These are phyloP conservation scores for Gandaritis pyraliata DNA, from an alignment of 2,888 invertebrate species.

Conservation along the genomic window DNA sequence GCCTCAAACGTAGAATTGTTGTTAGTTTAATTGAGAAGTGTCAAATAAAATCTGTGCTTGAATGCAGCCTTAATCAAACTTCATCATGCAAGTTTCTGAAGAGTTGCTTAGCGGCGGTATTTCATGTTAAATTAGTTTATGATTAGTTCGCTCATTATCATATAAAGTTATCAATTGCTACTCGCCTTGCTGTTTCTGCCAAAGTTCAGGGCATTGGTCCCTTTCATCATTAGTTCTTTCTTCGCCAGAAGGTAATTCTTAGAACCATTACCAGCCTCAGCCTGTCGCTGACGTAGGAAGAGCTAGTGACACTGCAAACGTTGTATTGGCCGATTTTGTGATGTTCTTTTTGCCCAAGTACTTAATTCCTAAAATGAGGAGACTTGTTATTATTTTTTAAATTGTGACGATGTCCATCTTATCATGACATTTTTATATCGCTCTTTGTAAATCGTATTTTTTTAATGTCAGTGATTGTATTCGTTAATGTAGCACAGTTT, in stretches of 20 bases:
- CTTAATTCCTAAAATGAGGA: slow-evolving; percentile 7
- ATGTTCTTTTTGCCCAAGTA: slow-evolving; percentile 65
- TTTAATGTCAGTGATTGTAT: background rate
- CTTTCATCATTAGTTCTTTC: slow-evolving; percentile 10
- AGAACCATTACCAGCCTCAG: background rate
- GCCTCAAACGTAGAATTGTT: too few relatives aligned
- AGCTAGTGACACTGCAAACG: slow-evolving; percentile 17
- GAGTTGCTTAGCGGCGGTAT: slow-evolving; percentile 49
- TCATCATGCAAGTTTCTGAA: too few relatives aligned
- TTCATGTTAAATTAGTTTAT: slow-evolving; percentile 33
- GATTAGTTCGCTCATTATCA: slow-evolving; percentile 46
- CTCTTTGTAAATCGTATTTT: slow-evolving; percentile 1
- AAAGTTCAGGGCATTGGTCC: slow-evolving; percentile 33
- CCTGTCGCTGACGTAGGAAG: background rate
- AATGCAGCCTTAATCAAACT: too few relatives aligned
- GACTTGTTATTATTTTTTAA: background rate
- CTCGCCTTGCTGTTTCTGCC: slow-evolving; percentile 53
- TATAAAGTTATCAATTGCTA: slow-evolving; percentile 53
- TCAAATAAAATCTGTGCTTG: too few relatives aligned
- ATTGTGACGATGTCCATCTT: slow-evolving; percentile 4
- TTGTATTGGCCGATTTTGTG: slow-evolving; percentile 60
- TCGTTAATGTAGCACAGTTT: too few relatives aligned
- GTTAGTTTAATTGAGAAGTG: too few relatives aligned
- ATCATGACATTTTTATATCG: slow-evolving; percentile 1
- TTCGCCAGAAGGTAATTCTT: background rate